A percentile compares a stretch with the other conserved stretches of the same genome.
phyloP scores from a whole-genome alignment of 2,113 vertebrate species.

The Apus apus region DNA sequence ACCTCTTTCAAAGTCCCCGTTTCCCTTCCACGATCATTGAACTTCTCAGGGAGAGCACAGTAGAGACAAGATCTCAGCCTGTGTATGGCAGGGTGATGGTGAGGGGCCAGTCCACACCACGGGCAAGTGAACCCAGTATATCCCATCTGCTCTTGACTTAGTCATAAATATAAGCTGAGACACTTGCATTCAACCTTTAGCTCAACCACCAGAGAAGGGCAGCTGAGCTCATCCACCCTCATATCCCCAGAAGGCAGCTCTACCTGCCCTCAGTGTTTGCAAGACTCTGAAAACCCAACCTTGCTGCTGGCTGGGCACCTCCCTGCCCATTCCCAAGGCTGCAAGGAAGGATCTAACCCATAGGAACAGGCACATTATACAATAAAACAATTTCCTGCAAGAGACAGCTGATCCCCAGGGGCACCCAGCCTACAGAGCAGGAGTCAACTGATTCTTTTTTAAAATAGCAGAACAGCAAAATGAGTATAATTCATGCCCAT shows the following conservation, averaged over 20 bases:
- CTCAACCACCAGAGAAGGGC: neutral
- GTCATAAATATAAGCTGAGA: neutral
- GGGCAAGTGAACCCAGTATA: neutral
- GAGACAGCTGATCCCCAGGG: neutral
- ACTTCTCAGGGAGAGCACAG: neutral
- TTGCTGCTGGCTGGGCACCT: neutral
- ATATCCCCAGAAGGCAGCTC: neutral
- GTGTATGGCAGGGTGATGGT: neutral
- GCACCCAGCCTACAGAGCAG: neutral
- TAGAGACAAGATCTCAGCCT: neutral
- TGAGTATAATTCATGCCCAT: neutral
- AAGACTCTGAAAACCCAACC: neutral
- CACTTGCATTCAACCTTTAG: neutral
- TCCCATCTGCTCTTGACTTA: neutral
- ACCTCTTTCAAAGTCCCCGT: neutral
- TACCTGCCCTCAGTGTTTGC: rapidly evolving
- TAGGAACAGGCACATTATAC: neutral
- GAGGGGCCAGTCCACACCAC: neutral
- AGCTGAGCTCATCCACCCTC: neutral
- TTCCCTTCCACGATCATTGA: rapidly evolving
- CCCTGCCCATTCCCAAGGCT: neutral
- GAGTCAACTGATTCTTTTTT: neutral
- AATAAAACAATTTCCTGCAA: neutral
- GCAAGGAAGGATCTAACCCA: neutral
- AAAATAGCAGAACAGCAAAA: neutral